Conservation (phyloP, 92 coral and sea anemone species). For the Hydrozoanthus gracilis region DNA sequence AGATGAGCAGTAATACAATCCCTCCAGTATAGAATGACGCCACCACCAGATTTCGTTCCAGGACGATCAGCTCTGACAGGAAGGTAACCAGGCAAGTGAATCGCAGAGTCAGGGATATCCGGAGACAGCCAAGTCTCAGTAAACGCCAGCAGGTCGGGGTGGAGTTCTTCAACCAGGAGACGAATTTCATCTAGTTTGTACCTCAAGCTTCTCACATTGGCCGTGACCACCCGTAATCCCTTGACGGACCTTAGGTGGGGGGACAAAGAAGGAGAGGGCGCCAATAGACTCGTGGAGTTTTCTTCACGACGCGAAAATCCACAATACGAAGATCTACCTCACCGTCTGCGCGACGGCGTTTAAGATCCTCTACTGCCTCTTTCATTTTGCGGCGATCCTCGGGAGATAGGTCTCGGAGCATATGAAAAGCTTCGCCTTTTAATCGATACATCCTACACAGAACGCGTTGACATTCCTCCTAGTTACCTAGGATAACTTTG, state of each 20-base stretch:
- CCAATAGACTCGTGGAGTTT: neutral
- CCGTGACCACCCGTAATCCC: neutral
- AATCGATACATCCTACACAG: neutral
- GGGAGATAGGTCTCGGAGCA: neutral
- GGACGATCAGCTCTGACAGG: neutral
- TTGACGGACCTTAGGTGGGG: neutral
- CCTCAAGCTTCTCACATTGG: neutral
- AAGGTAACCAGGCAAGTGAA: neutral
- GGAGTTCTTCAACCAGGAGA: neutral
- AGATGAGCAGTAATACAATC: neutral
- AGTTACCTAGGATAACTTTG: neutral
- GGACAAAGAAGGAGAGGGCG: neutral
- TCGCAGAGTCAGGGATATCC: neutral
- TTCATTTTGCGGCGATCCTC: neutral
- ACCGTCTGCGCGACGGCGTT: neutral
- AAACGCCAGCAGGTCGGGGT: neutral
- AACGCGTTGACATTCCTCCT: neutral
- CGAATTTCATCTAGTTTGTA: neutral
- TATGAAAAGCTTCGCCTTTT: neutral
- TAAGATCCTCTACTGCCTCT: neutral
- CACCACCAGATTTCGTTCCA: neutral
- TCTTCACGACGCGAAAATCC: neutral
- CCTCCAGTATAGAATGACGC: neutral
- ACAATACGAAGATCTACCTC: neutral
- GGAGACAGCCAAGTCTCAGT: neutral